Base-by-base conservation (phyloP, 2,113 vertebrate genomes). In the Phainopepla nitens region DNA sequence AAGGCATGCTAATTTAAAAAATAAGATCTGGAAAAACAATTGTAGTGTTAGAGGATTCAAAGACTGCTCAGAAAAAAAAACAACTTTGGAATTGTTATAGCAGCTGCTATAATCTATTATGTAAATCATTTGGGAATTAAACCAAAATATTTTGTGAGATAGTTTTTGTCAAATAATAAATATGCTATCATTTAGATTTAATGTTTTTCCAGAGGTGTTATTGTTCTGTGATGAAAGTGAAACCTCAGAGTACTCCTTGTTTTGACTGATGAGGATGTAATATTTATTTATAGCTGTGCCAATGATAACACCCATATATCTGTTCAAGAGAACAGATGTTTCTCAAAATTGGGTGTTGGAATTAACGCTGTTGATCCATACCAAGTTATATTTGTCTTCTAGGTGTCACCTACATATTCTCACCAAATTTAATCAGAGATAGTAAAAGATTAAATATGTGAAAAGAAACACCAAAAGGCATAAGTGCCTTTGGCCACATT, bases 81-180 rank as follows among this genome's bases (percentile, higher is more conserved):
- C 42, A 62, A 33, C 68, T 81, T 68, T 61, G 49, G 42, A 44
- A 71, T 89, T 94, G 83, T 94, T 92, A 56, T 73, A 92, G 80
- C 88, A 97, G 95, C 90, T 93, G 88, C 79, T 84, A 61, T 69
- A 64, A 83, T 96, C 88, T 93, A 89, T 89, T 93, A 92, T 94
- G 91, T 93, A 93, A 91, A 96, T 94, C 86, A 94, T 51, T 47
- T 60, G 93, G 94, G 93, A 97, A 87, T 96, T 60, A 77, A 94
- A 95, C 6, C 68, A 92, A 92, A 97, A 94, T 86, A 97, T 95
- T 93, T 90, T 83, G 35, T 50, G 58, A 87, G 85, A 65, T 29
- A 72, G 76, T 94, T 97, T 96, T 93, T 87, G 80, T 97, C 76
- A 68, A 96, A 94, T 78, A 92, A 94, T 82, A 93, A 92, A 92